Base-by-base conservation (phyloP, 2,888 invertebrate species). In the Lasioglossum vierecki region DNA sequence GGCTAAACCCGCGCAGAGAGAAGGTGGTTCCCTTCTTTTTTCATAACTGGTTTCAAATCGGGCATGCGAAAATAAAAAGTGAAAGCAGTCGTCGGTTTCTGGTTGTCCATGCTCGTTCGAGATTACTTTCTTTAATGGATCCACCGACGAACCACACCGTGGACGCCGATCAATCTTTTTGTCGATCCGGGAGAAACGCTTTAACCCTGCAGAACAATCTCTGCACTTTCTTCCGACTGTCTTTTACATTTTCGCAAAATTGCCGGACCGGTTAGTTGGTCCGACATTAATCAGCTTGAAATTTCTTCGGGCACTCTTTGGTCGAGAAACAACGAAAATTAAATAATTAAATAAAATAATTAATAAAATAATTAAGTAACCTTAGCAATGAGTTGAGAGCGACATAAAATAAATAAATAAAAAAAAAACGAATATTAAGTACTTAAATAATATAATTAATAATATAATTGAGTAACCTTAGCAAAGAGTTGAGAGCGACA, bases 1-100 rank as follows among this genome's bases (percentile, higher is more conserved):
- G 35, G 66, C 66, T 66, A 35, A 66, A 4, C 22, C 66, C 18
- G 15, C 26, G 4, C 26, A 60, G 60, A 26, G 60, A 53, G 9
- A 22, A 22, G 22, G 22, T n/a, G 53, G 9, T 22, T 53, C 53
- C 1, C 2, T 9, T 22, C 9, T 22, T 9, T 63, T 76, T 26
- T 44, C 26, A 13, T 30, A 63, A 46, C 44, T 22, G 30, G 76
- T 76, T 66, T 63, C 39, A 63, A 76, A 63, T 49, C 30, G 30
- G 44, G 63, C 6, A 63, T 46, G 35, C 76, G 76, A 76, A 66
- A 76, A 76, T 76, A n/a, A 30, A 46, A 76, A 76, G 76, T 76
- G 76, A 76, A 76, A 76, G 66, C 66, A 66, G 53, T 53, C 53
- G n/a, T 13, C 39, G 39, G 30, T 66, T 66, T 66, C 30, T 44